These are phyloP conservation scores for Phyllotis vaccarum DNA, from an alignment of 2,797 vertebrate genomes.

Conservation along the genomic window DNA sequence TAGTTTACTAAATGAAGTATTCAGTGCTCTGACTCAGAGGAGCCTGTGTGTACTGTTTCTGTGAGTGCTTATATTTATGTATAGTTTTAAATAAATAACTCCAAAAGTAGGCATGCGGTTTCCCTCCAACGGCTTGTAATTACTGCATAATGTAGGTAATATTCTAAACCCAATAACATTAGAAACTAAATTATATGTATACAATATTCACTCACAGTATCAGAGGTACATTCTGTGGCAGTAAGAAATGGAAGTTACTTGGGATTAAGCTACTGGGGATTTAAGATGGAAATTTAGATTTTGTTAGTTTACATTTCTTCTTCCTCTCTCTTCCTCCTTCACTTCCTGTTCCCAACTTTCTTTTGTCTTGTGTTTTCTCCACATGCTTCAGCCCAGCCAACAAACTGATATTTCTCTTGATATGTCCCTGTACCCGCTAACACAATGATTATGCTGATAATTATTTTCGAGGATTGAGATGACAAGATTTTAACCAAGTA, in stretches of 20 bases:
- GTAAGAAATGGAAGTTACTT: neutral
- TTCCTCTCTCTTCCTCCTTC: neutral
- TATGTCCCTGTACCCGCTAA: neutral
- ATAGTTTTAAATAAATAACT: slow-evolving; percentile 60
- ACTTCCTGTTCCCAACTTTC: neutral
- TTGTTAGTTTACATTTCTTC: neutral
- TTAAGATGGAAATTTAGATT: neutral
- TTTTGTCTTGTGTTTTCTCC: neutral
- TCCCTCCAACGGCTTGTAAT: slow-evolving; percentile 25
- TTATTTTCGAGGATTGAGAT: neutral
- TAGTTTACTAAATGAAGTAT: neutral
- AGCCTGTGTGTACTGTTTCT: neutral
- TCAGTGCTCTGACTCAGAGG: neutral
- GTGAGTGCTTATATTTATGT: neutral
- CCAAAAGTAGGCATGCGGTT: neutral
- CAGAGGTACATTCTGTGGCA: neutral
- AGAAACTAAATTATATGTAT: neutral
- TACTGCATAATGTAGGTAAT: neutral
- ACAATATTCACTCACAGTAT: neutral
- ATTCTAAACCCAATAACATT: slow-evolving; percentile 24
- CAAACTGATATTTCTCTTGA: neutral
- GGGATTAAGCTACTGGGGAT: neutral
- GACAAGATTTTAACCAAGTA: neutral
- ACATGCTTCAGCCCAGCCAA: neutral
- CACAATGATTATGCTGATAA: slow-evolving; percentile 20